phyloP scores from a whole-genome alignment of 2,888 invertebrate genomes.

The Venustoraphidia nigricollis region DNA sequence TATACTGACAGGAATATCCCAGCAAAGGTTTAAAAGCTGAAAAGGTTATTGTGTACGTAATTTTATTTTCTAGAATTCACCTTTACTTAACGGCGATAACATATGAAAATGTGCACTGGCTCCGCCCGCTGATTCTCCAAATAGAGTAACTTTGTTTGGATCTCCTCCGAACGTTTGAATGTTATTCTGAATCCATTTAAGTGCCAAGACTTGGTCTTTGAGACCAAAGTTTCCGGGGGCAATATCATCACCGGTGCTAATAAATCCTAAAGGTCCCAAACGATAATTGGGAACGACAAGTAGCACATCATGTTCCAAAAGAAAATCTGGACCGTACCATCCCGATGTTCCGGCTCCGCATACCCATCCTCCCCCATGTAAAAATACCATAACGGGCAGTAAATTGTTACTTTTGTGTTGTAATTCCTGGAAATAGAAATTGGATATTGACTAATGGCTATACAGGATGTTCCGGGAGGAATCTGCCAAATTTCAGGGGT shows the following conservation, averaged over 20 bases:
- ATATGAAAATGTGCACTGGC: constrained; percentile 27
- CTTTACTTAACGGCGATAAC: constrained; percentile 25
- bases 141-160: constrained; percentile 23
- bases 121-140: constrained; percentile 29
- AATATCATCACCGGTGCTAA: constrained; percentile 23
- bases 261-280: constrained; percentile 35
- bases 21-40: no score
- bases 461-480: no score
- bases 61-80: constrained; percentile 11
- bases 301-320: constrained; percentile 53
- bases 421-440: constrained; percentile 9
- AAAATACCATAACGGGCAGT: constrained; percentile 58
- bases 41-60: no score
- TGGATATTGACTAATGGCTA: not conserved
- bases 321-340: constrained; percentile 53
- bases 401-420: constrained; percentile 13
- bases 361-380: constrained; percentile 62
- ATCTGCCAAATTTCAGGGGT: no score
- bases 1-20: no score
- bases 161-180: constrained; percentile 26
- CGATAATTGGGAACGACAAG: constrained; percentile 56
- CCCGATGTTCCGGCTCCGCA: constrained; percentile 50
- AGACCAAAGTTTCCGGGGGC: constrained; percentile 28
- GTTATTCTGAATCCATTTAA: constrained; percentile 26
- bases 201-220: constrained; percentile 26